These are phyloP conservation scores for Cremastinae sp. DNA, from an alignment of 2,888 invertebrate genomes.

Conservation along the genomic window DNA sequence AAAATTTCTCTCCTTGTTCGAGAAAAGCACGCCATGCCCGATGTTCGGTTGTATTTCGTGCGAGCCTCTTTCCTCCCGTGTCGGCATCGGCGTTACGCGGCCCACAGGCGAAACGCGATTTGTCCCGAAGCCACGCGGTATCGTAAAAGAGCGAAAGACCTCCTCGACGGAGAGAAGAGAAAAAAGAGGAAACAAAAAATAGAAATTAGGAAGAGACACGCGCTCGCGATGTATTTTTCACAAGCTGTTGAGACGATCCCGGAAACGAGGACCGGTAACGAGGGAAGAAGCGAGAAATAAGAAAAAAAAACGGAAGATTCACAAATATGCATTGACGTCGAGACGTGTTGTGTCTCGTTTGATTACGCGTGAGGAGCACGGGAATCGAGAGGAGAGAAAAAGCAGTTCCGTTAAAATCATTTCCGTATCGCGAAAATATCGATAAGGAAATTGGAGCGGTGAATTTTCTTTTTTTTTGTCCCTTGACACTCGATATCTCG, in stretches of 20 bases:
- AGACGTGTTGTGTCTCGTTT: constrained; percentile 42
- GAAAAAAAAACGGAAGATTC: constrained; percentile 7
- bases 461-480: constrained; percentile 1
- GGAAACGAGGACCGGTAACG: not conserved
- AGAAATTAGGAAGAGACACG: not conserved
- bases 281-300: too few relatives aligned
- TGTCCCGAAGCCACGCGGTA: constrained; percentile 63
- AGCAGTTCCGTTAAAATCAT: constrained; percentile 7
- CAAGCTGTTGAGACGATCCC: constrained; percentile 3
- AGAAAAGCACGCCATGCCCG: constrained; percentile 71
- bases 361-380: constrained; percentile 40
- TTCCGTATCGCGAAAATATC: not conserved
- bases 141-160: constrained; percentile 31
- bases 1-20: not conserved
- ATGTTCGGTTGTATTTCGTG: constrained; percentile 58
- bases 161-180: constrained; percentile 13
- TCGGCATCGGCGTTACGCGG: constrained; percentile 65
- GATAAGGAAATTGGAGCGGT: constrained; percentile 2
- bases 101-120: constrained; percentile 51
- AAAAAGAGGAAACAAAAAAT: not conserved
- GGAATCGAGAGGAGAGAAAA: constrained; percentile 15
- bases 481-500: constrained; percentile 2
- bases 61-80: constrained; percentile 63
- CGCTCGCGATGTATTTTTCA: too few relatives aligned
- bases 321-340: constrained; percentile 27